Evolutionary conservation across 1,140 invertebrate species (phyloP).

Genomic region (Cherax destructor): DNA sequence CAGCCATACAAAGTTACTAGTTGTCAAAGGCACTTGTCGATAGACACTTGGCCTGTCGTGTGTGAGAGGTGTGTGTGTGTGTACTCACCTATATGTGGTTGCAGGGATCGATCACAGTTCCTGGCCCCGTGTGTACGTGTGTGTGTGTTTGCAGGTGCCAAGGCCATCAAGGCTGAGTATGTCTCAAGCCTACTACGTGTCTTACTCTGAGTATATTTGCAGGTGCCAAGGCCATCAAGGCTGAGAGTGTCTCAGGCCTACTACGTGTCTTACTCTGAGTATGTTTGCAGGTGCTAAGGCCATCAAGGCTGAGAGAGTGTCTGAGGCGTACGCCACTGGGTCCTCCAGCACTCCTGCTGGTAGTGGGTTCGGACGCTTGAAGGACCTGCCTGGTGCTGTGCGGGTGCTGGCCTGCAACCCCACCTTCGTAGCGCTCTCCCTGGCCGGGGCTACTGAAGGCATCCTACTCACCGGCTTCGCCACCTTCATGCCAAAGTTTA

Average conservation of each 20-base stretch:
- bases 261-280: neutral
- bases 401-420: slow-evolving; percentile 83
- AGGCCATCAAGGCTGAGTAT: slow-evolving; percentile 78
- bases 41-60: too few species aligned
- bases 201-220: too few species aligned
- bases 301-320: slow-evolving; percentile 77
- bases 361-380: slow-evolving; percentile 80
- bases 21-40: too few species aligned
- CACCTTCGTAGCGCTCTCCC: slow-evolving; percentile 87
- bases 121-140: too few species aligned
- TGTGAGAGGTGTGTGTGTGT: too few species aligned
- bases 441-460: slow-evolving; percentile 87
- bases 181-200: slow-evolving; percentile 30
- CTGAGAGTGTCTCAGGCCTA: slow-evolving; percentile 70
- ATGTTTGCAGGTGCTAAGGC: slow-evolving; percentile 79
- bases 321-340: slow-evolving; percentile 23
- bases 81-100: too few species aligned
- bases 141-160: slow-evolving; percentile 77
- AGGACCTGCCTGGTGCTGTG: slow-evolving; percentile 82
- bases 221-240: slow-evolving; percentile 82
- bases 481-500: slow-evolving; percentile 88
- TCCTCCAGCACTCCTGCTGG: slow-evolving; percentile 72
- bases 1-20: too few species aligned
- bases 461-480: slow-evolving; percentile 87
- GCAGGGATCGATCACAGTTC: too few species aligned